These are phyloP conservation scores for Cydia amplana DNA, from an alignment of 1,140 invertebrate genomes.

Conservation along the genomic window DNA sequence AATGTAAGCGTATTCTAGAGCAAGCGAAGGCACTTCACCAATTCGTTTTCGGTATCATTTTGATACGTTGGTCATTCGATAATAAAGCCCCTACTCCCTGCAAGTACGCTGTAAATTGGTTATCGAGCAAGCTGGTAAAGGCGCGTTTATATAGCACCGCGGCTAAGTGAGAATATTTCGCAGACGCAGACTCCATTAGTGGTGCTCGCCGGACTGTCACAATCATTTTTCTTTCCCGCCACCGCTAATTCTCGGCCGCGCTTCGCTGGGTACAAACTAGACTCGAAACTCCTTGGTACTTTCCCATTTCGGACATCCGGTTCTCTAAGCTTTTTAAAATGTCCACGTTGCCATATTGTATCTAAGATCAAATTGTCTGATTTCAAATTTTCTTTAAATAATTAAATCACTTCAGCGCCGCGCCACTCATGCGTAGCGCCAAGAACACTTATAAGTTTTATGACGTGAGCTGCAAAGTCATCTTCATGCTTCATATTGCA, in stretches of 20 bases:
- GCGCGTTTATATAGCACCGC: conserved; percentile 38
- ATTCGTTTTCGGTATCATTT: conserved; percentile 2
- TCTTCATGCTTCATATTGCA: too few relatives aligned
- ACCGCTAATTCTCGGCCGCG: conserved; percentile 76
- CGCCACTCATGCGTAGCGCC: too few relatives aligned
- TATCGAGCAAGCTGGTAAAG: conserved; percentile 32
- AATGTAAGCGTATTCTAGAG: background rate
- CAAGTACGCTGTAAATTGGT: conserved; percentile 14
- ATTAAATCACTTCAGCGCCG: too few relatives aligned
- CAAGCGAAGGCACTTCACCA: background rate
- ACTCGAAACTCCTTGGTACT: conserved; percentile 50
- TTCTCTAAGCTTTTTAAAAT: background rate
- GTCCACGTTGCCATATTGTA: background rate
- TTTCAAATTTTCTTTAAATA: too few relatives aligned
- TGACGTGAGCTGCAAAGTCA: too few relatives aligned
- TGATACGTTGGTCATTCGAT: background rate
- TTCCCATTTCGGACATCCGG: conserved; percentile 32
- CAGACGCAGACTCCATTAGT: conserved; percentile 78
- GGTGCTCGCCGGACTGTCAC: conserved; percentile 77
- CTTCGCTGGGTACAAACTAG: conserved; percentile 61
- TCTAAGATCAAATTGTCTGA: too few relatives aligned
- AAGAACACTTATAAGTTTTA: too few relatives aligned
- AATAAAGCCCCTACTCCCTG: background rate
- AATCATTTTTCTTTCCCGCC: conserved; percentile 79
- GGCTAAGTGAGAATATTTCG: conserved; percentile 73